A percentile compares a stretch with the other conserved stretches of the same genome.
phyloP scores from a whole-genome alignment of 2,113 vertebrate genomes.

The Kryptolebias marmoratus region DNA sequence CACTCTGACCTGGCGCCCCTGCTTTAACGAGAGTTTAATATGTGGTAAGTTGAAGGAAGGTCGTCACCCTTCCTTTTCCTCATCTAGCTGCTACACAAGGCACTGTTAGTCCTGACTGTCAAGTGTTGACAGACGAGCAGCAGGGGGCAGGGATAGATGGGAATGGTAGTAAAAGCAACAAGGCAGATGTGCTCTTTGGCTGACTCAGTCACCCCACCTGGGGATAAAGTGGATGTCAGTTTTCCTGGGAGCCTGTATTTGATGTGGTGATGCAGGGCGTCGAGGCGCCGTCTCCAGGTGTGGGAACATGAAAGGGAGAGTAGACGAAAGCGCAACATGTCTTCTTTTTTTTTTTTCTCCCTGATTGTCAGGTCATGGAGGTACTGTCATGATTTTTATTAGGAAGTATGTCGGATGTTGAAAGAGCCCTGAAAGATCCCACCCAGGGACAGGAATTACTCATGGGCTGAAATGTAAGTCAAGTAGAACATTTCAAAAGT shows the following conservation, averaged over 20 bases:
- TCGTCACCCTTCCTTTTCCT: too few relatives aligned
- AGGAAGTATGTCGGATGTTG: constrained; percentile 6
- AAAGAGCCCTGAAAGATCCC: constrained; percentile 5
- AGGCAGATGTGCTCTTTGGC: constrained; percentile 73
- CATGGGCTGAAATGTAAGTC: not conserved
- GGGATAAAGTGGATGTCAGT: constrained; percentile 55
- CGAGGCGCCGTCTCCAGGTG: constrained; percentile 70
- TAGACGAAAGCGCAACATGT: constrained; percentile 48
- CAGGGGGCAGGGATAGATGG: constrained; percentile 69
- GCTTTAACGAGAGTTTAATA: too few relatives aligned
- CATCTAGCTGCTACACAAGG: constrained; percentile 10
- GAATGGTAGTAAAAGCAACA: constrained; percentile 71
- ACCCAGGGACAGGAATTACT: not conserved
- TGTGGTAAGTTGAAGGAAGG: too few relatives aligned
- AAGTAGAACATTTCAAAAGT: not conserved
- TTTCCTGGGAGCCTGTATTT: constrained; percentile 59
- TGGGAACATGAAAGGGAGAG: constrained; percentile 78
- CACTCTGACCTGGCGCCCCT: too few relatives aligned
- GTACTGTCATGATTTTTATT: constrained; percentile 27
- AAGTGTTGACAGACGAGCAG: constrained; percentile 67
- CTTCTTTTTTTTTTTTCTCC: not conserved
- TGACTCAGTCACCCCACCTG: constrained; percentile 64
- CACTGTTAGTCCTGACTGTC: constrained; percentile 51
- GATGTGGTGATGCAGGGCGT: constrained; percentile 69
- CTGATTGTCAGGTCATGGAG: constrained; percentile 22